phyloP scores from a whole-genome alignment of 1,140 invertebrate genomes.

The Musca domestica region DNA sequence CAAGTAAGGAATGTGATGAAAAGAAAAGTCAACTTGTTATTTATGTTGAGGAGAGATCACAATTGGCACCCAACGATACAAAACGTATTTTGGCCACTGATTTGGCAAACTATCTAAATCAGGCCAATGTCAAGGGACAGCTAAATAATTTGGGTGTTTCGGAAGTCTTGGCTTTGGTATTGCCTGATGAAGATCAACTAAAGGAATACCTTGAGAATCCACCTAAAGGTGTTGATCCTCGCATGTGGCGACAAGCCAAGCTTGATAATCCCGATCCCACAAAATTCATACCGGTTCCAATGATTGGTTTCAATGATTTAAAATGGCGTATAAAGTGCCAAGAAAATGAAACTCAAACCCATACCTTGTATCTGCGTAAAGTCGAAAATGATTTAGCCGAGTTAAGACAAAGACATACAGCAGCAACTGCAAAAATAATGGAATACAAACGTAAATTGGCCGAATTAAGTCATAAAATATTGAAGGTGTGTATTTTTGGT shows the following conservation, averaged over 20 bases:
- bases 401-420: constrained; percentile 70
- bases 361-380: constrained; percentile 71
- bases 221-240: constrained; percentile 73
- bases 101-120: constrained; percentile 67
- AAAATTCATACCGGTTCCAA: constrained; percentile 86
- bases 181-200: constrained; percentile 71
- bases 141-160: constrained; percentile 66
- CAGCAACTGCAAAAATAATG: constrained; percentile 68
- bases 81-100: constrained; percentile 72
- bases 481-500: constrained; percentile 61
- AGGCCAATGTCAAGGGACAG: constrained; percentile 67
- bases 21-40: constrained; percentile 76
- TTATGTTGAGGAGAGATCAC: constrained; percentile 75
- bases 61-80: constrained; percentile 62
- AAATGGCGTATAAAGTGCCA: constrained; percentile 81
- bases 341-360: constrained; percentile 76
- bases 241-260: constrained; percentile 88
- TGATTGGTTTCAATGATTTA: constrained; percentile 78
- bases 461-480: constrained; percentile 73
- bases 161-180: constrained; percentile 63
- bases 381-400: constrained; percentile 74
- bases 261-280: constrained; percentile 88
- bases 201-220: constrained; percentile 88
- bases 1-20: constrained; percentile 71
- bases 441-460: constrained; percentile 74